phyloP scores from a whole-genome alignment of 1,140 invertebrate species.

The Ptiloglossa arizonensis region DNA sequence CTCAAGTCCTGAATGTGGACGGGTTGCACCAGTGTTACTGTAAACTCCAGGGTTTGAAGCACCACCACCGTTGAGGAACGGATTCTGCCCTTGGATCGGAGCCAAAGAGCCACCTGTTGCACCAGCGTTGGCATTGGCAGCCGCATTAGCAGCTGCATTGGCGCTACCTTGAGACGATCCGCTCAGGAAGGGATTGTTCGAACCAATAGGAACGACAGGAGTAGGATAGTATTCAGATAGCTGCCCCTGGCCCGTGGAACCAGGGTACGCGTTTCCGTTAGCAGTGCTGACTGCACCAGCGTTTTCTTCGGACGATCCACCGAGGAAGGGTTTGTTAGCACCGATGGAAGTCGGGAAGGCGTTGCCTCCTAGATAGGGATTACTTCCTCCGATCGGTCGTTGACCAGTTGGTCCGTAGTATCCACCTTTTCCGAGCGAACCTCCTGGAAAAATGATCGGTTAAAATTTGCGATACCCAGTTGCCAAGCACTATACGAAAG shows the following conservation, averaged over 20 bases:
- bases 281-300: constrained; percentile 3
- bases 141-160: constrained; percentile 16
- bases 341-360: not conserved
- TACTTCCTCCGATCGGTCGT: not conserved
- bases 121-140: constrained; percentile 36
- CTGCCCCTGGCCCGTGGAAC: not conserved
- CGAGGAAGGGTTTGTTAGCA: constrained; percentile 40
- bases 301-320: constrained; percentile 15
- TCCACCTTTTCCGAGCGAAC: not conserved
- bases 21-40: not conserved
- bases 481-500: not conserved
- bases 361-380: not conserved
- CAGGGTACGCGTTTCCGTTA: not conserved
- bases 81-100: constrained; percentile 36
- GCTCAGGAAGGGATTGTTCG: constrained; percentile 13
- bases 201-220: not conserved
- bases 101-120: not conserved
- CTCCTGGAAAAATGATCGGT: constrained; percentile 32
- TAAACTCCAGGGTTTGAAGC: too few relatives aligned
- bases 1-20: not conserved
- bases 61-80: constrained; percentile 18
- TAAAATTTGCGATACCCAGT: not conserved
- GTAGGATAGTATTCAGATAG: not conserved
- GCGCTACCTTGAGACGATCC: not conserved
- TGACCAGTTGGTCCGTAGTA: constrained; percentile 29